Evolutionary conservation across 2,797 vertebrate genomes (phyloP).

Genomic region (Phyllotis vaccarum): DNA sequence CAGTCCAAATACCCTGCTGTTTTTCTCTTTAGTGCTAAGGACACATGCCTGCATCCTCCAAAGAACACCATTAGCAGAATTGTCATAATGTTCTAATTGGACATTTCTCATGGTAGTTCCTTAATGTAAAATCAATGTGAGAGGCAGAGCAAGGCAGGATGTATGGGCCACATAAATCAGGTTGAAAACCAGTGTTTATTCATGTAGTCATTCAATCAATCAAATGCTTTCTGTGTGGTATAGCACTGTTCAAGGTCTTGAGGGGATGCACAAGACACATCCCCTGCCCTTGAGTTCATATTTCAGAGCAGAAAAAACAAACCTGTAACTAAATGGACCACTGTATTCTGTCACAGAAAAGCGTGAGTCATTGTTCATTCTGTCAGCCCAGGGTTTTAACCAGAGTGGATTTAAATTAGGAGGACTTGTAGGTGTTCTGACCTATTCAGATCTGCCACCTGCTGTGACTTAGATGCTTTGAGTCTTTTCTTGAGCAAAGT

Average conservation of each 20-base stretch:
- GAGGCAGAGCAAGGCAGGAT: constrained; percentile 27
- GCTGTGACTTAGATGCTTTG: not conserved
- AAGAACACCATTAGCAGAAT: constrained; percentile 22
- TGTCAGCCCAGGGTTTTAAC: not conserved
- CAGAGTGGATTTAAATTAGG: not conserved
- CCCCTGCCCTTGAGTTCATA: not conserved
- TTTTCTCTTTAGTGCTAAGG: constrained; percentile 21
- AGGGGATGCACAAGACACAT: not conserved
- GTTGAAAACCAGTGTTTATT: constrained; percentile 48
- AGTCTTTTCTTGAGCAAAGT: not conserved
- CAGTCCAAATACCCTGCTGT: not conserved
- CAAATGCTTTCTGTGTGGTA: not conserved
- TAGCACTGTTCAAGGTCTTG: constrained; percentile 16
- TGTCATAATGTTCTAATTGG: not conserved
- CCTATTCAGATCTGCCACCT: not conserved
- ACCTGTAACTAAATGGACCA: constrained; percentile 13
- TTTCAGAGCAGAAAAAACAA: constrained; percentile 13
- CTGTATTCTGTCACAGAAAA: constrained; percentile 19
- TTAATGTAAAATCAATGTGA: constrained; percentile 54
- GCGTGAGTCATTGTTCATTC: not conserved
- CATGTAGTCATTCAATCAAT: constrained; percentile 37
- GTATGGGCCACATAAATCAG: constrained; percentile 54
- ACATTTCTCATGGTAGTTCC: constrained; percentile 53
- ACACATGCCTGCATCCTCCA: not conserved
- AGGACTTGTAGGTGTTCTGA: not conserved